Evolutionary conservation across 1,140 invertebrate genomes (phyloP).

Genomic region (Brachionus angularis): DNA sequence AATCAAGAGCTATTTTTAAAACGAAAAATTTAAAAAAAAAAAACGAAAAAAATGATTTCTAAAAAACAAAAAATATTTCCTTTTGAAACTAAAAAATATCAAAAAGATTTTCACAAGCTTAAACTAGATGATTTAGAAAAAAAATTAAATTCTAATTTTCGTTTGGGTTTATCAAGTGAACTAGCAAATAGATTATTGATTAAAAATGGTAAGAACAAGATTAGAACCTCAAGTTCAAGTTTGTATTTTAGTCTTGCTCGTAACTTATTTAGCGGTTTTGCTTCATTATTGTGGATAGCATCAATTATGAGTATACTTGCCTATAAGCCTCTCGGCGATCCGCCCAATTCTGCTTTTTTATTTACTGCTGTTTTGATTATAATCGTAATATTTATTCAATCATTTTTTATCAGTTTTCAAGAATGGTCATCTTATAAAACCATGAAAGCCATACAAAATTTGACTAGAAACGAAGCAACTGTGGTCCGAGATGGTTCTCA

Average conservation of each 20-base stretch:
- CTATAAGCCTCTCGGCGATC: neutral
- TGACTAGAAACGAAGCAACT: constrained; percentile 68
- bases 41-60: neutral
- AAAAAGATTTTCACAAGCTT: constrained; percentile 18
- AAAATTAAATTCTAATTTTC: neutral
- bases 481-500: constrained; percentile 90
- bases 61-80: constrained; percentile 27
- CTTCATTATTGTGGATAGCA: neutral
- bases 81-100: neutral
- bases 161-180: neutral
- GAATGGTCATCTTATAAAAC: constrained; percentile 35
- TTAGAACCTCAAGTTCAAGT: neutral
- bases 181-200: neutral
- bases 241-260: constrained; percentile 6
- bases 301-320: constrained; percentile 2
- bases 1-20: no score
- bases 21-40: no score
- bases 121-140: neutral
- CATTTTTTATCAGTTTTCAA: constrained; percentile 39
- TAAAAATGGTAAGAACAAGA: constrained; percentile 14
- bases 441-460: constrained; percentile 27
- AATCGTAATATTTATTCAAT: constrained; percentile 20
- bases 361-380: neutral
- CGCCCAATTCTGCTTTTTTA: constrained; percentile 13
- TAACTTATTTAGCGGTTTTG: constrained; percentile 27